Evolutionary conservation across 2,113 vertebrate genomes (phyloP).

Genomic region (Anolis carolinensis): DNA sequence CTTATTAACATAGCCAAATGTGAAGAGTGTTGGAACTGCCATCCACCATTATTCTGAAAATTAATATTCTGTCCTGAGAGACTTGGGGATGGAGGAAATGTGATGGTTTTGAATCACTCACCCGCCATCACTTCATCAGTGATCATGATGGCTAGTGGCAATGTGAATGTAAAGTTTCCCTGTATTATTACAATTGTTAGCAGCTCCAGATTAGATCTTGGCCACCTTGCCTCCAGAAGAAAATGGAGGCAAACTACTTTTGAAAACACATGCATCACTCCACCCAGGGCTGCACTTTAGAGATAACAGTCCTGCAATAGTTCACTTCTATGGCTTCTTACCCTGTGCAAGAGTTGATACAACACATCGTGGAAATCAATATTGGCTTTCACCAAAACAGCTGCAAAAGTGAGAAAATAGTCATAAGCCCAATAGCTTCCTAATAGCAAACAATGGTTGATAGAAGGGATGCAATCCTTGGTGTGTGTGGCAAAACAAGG

Average conservation of each 20-base stretch:
- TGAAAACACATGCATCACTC: background rate
- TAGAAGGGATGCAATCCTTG: background rate
- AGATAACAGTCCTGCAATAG: background rate
- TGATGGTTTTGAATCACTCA: too few relatives aligned
- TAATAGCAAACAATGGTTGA: background rate
- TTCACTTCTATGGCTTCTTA: background rate
- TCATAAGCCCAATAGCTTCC: too few relatives aligned
- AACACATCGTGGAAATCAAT: background rate
- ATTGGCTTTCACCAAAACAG: background rate
- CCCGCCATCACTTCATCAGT: too few relatives aligned
- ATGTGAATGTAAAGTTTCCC: background rate
- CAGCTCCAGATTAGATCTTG: background rate
- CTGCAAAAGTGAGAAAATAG: background rate
- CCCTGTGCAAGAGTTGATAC: background rate
- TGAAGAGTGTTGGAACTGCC: background rate
- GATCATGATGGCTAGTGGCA: too few relatives aligned
- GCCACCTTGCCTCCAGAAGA: too few relatives aligned
- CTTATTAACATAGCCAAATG: background rate
- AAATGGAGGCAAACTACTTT: background rate
- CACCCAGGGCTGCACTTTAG: background rate
- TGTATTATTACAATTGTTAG: background rate
- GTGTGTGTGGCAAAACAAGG: too few relatives aligned
- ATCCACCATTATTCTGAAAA: background rate
- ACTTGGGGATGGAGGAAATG: too few relatives aligned
- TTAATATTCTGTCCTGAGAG: background rate